Conservation (phyloP, 2,797 vertebrate genomes). For the Columba guinea region DNA sequence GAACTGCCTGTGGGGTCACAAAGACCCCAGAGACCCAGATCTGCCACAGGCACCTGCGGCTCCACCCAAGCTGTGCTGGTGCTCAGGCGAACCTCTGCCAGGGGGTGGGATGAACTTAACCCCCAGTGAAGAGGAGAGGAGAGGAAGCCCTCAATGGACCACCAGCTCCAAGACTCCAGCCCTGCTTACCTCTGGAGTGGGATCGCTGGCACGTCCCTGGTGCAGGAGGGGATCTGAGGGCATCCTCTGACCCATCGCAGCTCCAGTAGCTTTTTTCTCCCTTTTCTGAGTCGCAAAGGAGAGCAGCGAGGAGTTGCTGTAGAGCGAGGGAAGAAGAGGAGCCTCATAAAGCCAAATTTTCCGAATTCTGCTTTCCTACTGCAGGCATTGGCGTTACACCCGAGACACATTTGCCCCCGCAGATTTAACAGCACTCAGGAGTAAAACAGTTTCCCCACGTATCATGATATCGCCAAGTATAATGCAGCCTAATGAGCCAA, state of each 20-base stretch:
- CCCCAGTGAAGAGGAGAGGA: background rate
- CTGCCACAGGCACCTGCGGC: rapidly evolving
- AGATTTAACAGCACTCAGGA: background rate
- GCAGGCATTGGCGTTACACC: background rate
- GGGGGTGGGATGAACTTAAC: background rate
- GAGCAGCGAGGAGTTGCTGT: background rate
- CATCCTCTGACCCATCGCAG: background rate
- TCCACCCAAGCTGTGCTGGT: background rate
- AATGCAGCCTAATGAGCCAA: background rate
- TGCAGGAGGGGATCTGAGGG: background rate
- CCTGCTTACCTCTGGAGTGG: background rate
- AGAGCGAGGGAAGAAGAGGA: background rate
- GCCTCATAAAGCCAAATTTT: background rate
- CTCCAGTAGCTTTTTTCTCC: background rate
- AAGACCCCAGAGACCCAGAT: background rate
- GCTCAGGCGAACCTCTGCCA: background rate
- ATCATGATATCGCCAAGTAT: rapidly evolving
- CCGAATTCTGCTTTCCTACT: background rate
- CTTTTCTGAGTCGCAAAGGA: background rate
- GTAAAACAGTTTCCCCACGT: background rate
- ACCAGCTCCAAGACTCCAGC: background rate
- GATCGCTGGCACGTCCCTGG: background rate
- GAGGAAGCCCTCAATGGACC: rapidly evolving
- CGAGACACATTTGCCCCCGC: background rate
- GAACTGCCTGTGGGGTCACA: background rate